Conservation (phyloP, 2,797 vertebrate species). For the Gephyroberyx darwinii region DNA sequence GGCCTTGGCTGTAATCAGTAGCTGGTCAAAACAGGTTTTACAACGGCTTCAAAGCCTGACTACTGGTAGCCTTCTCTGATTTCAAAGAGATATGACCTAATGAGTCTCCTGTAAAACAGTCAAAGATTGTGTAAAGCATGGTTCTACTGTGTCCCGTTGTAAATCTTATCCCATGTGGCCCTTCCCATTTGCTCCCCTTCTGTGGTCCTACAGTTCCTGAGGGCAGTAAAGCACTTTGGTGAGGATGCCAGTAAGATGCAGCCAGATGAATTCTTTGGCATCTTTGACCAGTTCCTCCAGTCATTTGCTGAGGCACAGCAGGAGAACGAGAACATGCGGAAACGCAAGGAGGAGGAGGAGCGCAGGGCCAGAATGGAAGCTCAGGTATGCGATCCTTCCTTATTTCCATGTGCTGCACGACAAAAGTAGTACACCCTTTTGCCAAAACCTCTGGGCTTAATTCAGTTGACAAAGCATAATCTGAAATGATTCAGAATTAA, state of each 20-base stretch:
- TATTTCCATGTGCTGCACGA: not conserved
- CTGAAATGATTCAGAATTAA: not conserved
- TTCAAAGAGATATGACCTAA: constrained; percentile 74
- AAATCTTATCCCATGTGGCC: constrained; percentile 55
- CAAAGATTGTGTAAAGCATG: constrained; percentile 49
- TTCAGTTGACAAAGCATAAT: not conserved
- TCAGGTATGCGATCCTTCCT: constrained; percentile 81
- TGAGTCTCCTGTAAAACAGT: constrained; percentile 69
- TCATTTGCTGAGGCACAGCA: constrained; percentile 93
- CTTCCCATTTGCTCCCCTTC: constrained; percentile 26
- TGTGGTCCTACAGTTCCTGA: constrained; percentile 85
- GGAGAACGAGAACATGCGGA: constrained; percentile 97
- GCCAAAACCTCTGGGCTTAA: too few species aligned
- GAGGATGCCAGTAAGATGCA: constrained; percentile 93
- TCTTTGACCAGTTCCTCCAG: constrained; percentile 98
- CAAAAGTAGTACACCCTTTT: not conserved
- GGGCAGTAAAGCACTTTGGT: constrained; percentile 94
- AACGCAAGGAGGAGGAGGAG: constrained; percentile 96
- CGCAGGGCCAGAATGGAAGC: constrained; percentile 94
- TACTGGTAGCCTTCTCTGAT: constrained; percentile 61
- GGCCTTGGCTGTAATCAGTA: constrained; percentile 72
- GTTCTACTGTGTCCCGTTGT: constrained; percentile 55
- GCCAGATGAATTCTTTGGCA: constrained; percentile 98
- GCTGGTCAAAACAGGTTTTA: constrained; percentile 68
- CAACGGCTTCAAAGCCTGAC: constrained; percentile 67